A percentile compares a stretch with the other conserved stretches of the same genome.
Conservation (phyloP, 2,888 invertebrate species). For the Cabera pusaria region DNA sequence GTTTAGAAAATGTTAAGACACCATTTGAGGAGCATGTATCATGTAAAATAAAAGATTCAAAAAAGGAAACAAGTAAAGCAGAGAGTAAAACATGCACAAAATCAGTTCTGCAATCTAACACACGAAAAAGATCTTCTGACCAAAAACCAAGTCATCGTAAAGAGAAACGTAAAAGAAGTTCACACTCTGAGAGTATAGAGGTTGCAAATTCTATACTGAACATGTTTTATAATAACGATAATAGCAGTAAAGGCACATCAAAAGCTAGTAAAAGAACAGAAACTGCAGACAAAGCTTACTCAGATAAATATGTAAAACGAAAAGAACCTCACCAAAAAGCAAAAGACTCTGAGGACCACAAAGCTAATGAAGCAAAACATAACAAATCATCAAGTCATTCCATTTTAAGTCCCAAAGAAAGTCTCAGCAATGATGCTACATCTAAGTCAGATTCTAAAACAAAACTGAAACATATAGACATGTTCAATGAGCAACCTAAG, state of each 20-base stretch:
- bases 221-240: conserved; percentile 46
- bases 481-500: conserved; percentile 63
- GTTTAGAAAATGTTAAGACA: too few relatives aligned
- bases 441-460: conserved; percentile 55
- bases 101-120: conserved; percentile 42
- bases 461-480: conserved; percentile 66
- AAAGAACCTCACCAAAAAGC: conserved; percentile 56
- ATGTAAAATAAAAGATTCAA: conserved; percentile 34
- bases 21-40: too few relatives aligned
- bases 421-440: conserved; percentile 40
- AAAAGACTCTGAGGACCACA: conserved; percentile 39
- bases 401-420: conserved; percentile 55
- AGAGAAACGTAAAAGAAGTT: conserved; percentile 74
- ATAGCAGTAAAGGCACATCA: conserved; percentile 35
- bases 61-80: conserved; percentile 39
- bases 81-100: conserved; percentile 37
- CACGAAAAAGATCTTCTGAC: conserved; percentile 67
- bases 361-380: conserved; percentile 36
- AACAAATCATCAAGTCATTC: conserved; percentile 56
- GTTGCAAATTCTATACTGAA: conserved; percentile 49
- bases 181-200: conserved; percentile 47
- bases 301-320: conserved; percentile 70
- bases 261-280: conserved; percentile 49
- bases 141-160: conserved; percentile 73
- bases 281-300: conserved; percentile 50